A percentile compares a stretch with the other conserved stretches of the same genome.
Evolutionary conservation across 92 coral and sea anemone species (phyloP).

Genomic region (Muricea muricata): DNA sequence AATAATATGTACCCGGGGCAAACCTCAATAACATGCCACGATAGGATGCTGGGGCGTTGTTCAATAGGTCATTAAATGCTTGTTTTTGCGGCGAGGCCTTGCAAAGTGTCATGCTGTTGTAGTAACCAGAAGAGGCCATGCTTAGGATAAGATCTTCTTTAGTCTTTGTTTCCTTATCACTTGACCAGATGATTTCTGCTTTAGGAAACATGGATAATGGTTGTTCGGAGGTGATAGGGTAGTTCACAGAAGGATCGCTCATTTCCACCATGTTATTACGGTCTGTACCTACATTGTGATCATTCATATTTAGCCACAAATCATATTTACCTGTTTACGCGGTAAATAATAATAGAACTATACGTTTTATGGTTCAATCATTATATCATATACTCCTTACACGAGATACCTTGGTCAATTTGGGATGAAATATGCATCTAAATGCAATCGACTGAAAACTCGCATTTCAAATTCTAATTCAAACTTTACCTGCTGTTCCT

Average conservation of each 20-base stretch:
- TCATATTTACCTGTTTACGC: too few relatives aligned
- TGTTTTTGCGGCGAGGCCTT: slow-evolving; percentile 53
- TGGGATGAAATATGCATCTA: too few relatives aligned
- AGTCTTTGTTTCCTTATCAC: slow-evolving; percentile 53
- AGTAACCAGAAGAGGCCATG: slow-evolving; percentile 80
- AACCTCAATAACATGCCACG: slow-evolving; percentile 82
- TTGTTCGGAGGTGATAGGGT: slow-evolving; percentile 86
- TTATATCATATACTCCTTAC: too few relatives aligned
- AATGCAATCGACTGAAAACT: too few relatives aligned
- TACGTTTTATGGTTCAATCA: too few relatives aligned
- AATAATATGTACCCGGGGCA: slow-evolving; percentile 72
- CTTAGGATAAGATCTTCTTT: slow-evolving; percentile 83
- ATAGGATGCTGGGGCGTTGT: too few relatives aligned
- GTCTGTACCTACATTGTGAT: slow-evolving; percentile 91
- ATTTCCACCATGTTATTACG: slow-evolving; percentile 92
- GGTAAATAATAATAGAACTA: too few relatives aligned
- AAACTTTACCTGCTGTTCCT: slow-evolving; percentile 77
- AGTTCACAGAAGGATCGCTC: slow-evolving; percentile 79
- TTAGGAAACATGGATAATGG: slow-evolving; percentile 42
- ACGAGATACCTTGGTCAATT: too few relatives aligned
- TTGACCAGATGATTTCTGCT: slow-evolving; percentile 74
- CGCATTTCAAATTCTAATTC: too few relatives aligned
- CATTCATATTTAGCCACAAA: too few relatives aligned
- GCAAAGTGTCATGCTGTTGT: slow-evolving; percentile 8
- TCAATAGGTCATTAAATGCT: slow-evolving; percentile 74